Percentiles rank a stretch among this genome's conserved stretches.
phyloP scores from a whole-genome alignment of 2,797 vertebrate genomes.

The Tauraco hartlaubi region DNA sequence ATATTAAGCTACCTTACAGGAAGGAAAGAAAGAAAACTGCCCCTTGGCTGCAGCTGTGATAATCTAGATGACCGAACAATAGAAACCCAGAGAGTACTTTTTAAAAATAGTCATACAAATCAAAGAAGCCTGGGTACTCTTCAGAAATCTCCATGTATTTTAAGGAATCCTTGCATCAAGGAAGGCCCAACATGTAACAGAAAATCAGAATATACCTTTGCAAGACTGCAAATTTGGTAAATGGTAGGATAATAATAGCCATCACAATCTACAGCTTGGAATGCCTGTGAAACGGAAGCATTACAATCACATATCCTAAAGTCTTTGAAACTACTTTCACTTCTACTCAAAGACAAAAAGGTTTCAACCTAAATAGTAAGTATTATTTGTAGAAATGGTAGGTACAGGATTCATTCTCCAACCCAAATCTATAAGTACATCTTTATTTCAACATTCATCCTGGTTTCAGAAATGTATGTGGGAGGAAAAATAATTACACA shows the following conservation, averaged over 20 bases:
- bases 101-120: neutral
- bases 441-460: neutral
- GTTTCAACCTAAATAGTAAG: neutral
- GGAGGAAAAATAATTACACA: neutral
- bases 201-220: neutral
- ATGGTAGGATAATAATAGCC: too few relatives aligned
- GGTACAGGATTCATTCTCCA: neutral
- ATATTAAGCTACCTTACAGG: neutral
- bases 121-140: neutral
- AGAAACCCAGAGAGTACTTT: neutral
- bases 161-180: neutral
- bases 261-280: neutral
- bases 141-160: neutral
- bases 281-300: neutral
- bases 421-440: neutral
- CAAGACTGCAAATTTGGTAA: neutral
- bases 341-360: neutral
- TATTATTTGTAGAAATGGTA: neutral
- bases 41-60: neutral
- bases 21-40: neutral
- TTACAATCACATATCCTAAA: neutral
- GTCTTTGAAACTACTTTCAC: neutral
- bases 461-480: neutral
- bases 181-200: neutral
- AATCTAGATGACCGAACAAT: neutral